Percentiles rank a stretch among this genome's conserved stretches.
phyloP scores from a whole-genome alignment of 2,888 invertebrate species.

The Napeogenes sylphis region DNA sequence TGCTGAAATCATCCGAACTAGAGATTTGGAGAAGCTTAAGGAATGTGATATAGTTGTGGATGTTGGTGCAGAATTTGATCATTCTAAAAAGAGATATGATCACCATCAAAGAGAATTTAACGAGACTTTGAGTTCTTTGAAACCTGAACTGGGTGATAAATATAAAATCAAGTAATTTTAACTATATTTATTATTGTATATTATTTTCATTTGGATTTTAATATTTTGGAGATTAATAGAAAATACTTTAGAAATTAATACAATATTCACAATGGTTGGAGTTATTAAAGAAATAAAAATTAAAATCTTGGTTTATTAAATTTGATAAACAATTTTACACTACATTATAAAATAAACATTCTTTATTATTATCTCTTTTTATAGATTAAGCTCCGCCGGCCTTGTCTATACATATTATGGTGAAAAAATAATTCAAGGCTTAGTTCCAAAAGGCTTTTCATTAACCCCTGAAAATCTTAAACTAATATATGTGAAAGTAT shows the following conservation, averaged over 20 bases:
- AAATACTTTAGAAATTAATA: neutral
- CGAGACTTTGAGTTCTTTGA: constrained; percentile 81
- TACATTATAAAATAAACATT: too few relatives aligned
- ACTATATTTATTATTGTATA: neutral
- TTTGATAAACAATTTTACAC: too few relatives aligned
- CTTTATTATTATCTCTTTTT: constrained; percentile 30
- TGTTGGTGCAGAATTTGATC: constrained; percentile 93
- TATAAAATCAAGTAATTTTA: constrained; percentile 75
- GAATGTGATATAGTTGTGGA: constrained; percentile 96
- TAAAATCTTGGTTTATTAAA: too few relatives aligned
- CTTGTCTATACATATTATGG: constrained; percentile 95
- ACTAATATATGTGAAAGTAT: constrained; percentile 83
- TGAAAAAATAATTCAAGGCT: constrained; percentile 82
- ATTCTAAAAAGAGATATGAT: constrained; percentile 87
- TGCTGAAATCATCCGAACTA: constrained; percentile 86
- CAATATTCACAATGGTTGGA: too few relatives aligned
- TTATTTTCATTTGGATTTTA: neutral
- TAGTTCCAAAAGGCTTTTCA: constrained; percentile 63
- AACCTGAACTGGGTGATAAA: constrained; percentile 78
- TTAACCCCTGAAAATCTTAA: constrained; percentile 71
- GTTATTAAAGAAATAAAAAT: too few relatives aligned
- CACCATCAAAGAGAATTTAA: constrained; percentile 93
- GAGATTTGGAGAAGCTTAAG: constrained; percentile 80
- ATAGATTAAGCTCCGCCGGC: constrained; percentile 96
- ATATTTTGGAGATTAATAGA: neutral